Percentiles rank a stretch among this genome's conserved stretches.
Evolutionary conservation across 2,113 vertebrate species (phyloP).

Genomic region (Oxyruncus cristatus): DNA sequence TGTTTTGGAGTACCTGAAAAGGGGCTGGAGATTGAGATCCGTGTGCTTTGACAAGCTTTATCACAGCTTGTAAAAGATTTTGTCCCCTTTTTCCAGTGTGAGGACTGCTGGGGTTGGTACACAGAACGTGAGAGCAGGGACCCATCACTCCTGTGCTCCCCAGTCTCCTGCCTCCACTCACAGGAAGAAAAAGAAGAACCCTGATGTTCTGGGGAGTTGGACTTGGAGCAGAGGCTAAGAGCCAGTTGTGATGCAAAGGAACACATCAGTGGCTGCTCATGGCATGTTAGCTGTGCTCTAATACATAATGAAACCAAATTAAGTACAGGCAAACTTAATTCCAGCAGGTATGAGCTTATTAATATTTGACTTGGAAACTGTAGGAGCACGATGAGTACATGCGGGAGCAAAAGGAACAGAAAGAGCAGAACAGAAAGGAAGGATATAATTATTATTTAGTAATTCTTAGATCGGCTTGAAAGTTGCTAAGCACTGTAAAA

Average conservation of each 20-base stretch:
- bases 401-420: conserved; percentile 13
- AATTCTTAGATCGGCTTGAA: not conserved
- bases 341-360: not conserved
- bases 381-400: not conserved
- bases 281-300: not conserved
- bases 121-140: not conserved
- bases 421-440: not conserved
- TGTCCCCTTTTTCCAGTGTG: not conserved
- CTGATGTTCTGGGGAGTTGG: not conserved
- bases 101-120: not conserved
- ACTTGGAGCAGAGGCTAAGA: not conserved
- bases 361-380: not conserved
- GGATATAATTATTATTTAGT: not conserved
- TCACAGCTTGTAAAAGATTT: not conserved
- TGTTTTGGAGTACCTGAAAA: not conserved
- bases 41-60: not conserved
- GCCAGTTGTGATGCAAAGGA: not conserved
- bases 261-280: not conserved
- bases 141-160: not conserved
- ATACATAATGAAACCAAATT: not conserved
- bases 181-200: not conserved
- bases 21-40: not conserved
- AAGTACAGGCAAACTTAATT: not conserved
- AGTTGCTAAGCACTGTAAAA: not conserved
- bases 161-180: not conserved